phyloP scores from a whole-genome alignment of 2,113 vertebrate genomes.

The Phalacrocorax aristotelis region DNA sequence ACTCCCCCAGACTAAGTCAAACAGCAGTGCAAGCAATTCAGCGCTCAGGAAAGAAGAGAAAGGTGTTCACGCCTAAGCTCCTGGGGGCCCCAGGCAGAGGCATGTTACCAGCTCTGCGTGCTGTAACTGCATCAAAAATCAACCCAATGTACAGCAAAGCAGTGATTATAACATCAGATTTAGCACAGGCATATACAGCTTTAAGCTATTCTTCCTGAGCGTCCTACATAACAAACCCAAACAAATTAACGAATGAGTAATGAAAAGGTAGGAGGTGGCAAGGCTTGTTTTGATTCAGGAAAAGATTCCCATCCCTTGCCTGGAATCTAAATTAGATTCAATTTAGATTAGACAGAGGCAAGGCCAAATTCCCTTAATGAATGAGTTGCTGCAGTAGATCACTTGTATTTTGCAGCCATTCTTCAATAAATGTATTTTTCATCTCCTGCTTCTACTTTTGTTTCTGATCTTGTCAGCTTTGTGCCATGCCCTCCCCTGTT shows the following conservation, averaged over 20 bases:
- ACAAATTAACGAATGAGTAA: conserved; percentile 71
- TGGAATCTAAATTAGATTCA: conserved; percentile 58
- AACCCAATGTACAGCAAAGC: neutral
- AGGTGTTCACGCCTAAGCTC: neutral
- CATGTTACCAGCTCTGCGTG: neutral
- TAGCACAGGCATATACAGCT: conserved; percentile 27
- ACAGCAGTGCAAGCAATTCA: neutral
- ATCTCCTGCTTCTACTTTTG: neutral
- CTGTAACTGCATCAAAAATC: neutral
- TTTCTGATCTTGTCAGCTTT: neutral
- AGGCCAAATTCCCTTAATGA: conserved; percentile 15
- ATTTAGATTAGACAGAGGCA: conserved; percentile 39
- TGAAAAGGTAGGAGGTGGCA: conserved; percentile 57
- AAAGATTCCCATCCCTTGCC: conserved; percentile 58
- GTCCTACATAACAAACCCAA: conserved; percentile 70
- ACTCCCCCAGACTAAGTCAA: neutral
- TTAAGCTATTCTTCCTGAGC: conserved; percentile 50
- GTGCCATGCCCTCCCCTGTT: neutral
- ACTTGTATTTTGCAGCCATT: neutral
- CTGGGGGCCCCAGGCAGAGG: neutral
- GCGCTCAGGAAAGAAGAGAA: neutral
- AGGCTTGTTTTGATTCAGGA: conserved; percentile 65
- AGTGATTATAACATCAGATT: neutral
- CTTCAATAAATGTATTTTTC: neutral
- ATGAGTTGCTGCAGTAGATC: conserved; percentile 15